Evolutionary conservation across 2,888 invertebrate genomes (phyloP).

Genomic region (Patella caerulea): DNA sequence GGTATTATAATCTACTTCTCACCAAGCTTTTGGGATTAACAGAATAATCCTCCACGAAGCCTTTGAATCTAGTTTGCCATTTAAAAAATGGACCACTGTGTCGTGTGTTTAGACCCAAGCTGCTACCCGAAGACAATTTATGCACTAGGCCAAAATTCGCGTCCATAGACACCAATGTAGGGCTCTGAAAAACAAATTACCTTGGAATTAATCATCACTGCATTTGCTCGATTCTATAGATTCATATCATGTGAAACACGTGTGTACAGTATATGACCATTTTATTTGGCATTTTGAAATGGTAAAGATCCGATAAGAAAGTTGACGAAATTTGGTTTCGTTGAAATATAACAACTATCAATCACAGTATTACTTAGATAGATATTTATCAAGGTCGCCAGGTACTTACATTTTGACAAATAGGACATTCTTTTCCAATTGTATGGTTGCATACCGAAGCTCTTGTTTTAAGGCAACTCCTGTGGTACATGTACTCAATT

Average conservation of each 20-base stretch:
- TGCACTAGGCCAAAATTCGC: neutral
- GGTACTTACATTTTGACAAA: neutral
- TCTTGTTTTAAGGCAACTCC: neutral
- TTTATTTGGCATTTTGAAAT: neutral
- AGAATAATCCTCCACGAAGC: neutral
- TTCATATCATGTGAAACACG: no score
- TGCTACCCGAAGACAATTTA: neutral
- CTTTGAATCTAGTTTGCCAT: neutral
- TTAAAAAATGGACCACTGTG: constrained; percentile 1
- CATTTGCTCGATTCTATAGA: no score
- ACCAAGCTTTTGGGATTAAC: neutral
- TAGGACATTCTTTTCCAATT: neutral
- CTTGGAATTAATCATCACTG: neutral
- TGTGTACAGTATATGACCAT: neutral
- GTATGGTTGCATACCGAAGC: neutral
- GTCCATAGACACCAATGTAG: neutral
- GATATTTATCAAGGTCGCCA: no score
- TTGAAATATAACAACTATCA: neutral
- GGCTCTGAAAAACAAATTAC: neutral
- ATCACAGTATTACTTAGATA: no score
- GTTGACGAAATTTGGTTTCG: neutral
- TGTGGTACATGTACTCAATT: no score
- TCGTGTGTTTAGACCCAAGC: neutral
- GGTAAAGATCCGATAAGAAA: neutral
- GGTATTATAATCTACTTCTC: neutral